phyloP scores from a whole-genome alignment of 2,113 vertebrate genomes.

The Picathartes gymnocephalus region DNA sequence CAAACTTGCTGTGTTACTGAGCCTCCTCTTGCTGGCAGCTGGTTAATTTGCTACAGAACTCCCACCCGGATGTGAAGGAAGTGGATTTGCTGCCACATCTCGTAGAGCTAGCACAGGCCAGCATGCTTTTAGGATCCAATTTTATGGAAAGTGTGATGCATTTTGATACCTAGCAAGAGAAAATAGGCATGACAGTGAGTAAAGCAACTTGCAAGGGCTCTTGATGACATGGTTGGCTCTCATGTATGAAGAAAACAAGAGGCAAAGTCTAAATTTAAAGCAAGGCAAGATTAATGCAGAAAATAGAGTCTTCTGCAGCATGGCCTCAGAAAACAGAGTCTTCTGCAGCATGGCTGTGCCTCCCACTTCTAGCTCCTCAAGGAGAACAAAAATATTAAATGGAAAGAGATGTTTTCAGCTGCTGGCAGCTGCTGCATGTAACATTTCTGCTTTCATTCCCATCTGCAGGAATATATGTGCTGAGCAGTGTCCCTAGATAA shows the following conservation, averaged over 20 bases:
- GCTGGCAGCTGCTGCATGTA: not conserved
- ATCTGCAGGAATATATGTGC: not conserved
- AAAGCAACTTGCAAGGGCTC: not conserved
- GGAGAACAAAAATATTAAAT: not conserved
- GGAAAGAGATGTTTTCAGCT: slow-evolving; percentile 11
- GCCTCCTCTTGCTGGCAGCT: not conserved
- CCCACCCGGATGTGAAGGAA: not conserved
- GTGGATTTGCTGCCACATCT: not conserved
- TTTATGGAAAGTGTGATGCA: not conserved
- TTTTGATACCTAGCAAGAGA: not conserved
- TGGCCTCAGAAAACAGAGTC: not conserved
- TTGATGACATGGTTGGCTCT: not conserved
- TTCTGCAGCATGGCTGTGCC: not conserved
- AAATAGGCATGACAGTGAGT: not conserved
- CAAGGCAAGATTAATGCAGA: not conserved
- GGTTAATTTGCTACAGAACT: not conserved
- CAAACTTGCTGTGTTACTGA: not conserved
- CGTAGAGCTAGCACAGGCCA: not conserved
- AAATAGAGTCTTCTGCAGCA: not conserved
- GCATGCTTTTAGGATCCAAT: not conserved
- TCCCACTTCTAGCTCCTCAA: not conserved
- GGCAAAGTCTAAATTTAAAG: not conserved
- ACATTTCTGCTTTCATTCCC: not conserved
- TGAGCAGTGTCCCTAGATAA: not conserved
- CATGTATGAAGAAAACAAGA: not conserved